These are phyloP conservation scores for Phyllostomus discolor DNA, from an alignment of 2,113 vertebrate genomes.

Conservation along the genomic window DNA sequence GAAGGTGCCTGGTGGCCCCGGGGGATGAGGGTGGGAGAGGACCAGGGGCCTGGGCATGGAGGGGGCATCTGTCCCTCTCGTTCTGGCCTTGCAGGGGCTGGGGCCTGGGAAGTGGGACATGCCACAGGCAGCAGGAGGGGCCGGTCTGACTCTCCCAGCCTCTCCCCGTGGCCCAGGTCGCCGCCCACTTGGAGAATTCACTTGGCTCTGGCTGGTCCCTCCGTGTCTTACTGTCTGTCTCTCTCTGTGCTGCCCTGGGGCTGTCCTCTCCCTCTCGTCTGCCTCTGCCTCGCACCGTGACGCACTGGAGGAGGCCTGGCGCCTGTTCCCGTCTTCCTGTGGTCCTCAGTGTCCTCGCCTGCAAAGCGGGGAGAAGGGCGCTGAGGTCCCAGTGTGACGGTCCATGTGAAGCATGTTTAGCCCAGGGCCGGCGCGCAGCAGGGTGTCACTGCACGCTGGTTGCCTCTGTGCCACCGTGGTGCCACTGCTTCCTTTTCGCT, in stretches of 20 bases:
- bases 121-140: background rate
- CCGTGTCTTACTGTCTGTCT: background rate
- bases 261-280: background rate
- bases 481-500: background rate
- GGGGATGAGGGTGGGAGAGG: background rate
- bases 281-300: rapidly evolving
- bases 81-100: background rate
- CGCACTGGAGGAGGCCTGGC: background rate
- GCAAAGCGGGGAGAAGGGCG: background rate
- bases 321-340: background rate
- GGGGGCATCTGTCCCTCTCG: background rate
- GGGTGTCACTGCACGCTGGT: rapidly evolving
- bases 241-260: background rate
- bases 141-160: background rate
- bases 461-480: background rate
- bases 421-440: rapidly evolving
- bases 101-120: background rate
- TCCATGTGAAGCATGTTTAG: background rate
- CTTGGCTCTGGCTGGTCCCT: background rate
- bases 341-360: background rate
- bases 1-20: background rate
- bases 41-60: background rate
- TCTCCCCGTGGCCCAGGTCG: background rate
- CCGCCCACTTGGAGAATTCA: background rate
- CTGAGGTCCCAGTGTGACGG: rapidly evolving